These are phyloP conservation scores for human DNA, from an alignment of 2,113 vertebrate species.

Conservation along the genomic window DNA sequence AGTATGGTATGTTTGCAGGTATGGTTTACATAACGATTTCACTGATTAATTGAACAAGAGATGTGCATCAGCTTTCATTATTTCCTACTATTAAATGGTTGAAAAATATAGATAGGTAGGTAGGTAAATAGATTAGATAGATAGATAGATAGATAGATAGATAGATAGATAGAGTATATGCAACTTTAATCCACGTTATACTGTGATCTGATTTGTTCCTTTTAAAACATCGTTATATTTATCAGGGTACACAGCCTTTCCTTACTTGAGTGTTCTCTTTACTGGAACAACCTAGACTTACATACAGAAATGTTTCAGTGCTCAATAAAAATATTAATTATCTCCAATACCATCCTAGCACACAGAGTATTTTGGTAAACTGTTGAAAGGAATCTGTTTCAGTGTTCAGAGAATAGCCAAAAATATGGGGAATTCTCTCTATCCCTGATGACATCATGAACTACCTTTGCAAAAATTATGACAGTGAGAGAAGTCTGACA, in stretches of 20 bases:
- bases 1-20: not conserved
- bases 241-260: not conserved
- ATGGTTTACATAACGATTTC: not conserved
- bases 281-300: not conserved
- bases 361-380: not conserved
- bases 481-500: too few species aligned
- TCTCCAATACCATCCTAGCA: not conserved
- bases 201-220: not conserved
- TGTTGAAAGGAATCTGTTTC: not conserved
- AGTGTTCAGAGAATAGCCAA: not conserved
- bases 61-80: not conserved
- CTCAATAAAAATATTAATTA: not conserved
- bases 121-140: not conserved
- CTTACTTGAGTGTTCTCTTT: accelerated
- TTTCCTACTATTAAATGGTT: not conserved
- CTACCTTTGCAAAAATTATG: too few species aligned
- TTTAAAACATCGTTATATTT: not conserved
- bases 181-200: not conserved
- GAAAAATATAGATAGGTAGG: not conserved
- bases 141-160: not conserved
- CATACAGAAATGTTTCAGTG: not conserved
- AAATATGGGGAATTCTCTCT: not conserved
- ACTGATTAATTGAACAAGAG: not conserved
- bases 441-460: not conserved
- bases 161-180: not conserved